These are phyloP conservation scores for Hofmannophila pseudospretella DNA, from an alignment of 2,888 invertebrate species.

Conservation along the genomic window DNA sequence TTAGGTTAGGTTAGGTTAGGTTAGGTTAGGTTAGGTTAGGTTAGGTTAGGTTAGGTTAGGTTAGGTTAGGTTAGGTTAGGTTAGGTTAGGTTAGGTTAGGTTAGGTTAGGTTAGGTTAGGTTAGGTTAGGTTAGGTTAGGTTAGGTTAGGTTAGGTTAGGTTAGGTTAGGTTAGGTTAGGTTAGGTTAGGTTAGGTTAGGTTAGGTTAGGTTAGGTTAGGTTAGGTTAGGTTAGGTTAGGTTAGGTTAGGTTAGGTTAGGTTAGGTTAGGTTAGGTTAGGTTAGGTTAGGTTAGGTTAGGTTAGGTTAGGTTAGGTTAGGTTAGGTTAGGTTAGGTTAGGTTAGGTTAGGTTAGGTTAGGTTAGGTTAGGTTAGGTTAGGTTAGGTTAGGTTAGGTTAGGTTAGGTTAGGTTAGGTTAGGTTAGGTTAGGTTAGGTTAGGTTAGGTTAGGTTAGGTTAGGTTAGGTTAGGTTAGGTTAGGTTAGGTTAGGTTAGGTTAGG, in stretches of 20 bases:
- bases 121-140: constrained; percentile 16
- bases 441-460: constrained; percentile 10
- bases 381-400: constrained; percentile 8
- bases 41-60: constrained; percentile 17
- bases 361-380: constrained; percentile 7
- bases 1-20: constrained; percentile 18
- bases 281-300: constrained; percentile 11
- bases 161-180: constrained; percentile 17
- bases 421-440: constrained; percentile 7
- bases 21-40: constrained; percentile 18
- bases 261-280: constrained; percentile 10
- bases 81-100: constrained; percentile 16
- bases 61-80: constrained; percentile 17
- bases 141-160: constrained; percentile 14
- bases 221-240: constrained; percentile 10
- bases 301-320: constrained; percentile 9
- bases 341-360: constrained; percentile 6
- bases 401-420: constrained; percentile 7
- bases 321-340: constrained; percentile 6
- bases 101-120: constrained; percentile 16
- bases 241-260: constrained; percentile 10
- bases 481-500: constrained; percentile 11
- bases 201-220: constrained; percentile 21
- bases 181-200: constrained; percentile 18
- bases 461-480: constrained; percentile 11